Evolutionary conservation across 2,888 invertebrate species (phyloP).

Genomic region (Cyclophora albipunctata): DNA sequence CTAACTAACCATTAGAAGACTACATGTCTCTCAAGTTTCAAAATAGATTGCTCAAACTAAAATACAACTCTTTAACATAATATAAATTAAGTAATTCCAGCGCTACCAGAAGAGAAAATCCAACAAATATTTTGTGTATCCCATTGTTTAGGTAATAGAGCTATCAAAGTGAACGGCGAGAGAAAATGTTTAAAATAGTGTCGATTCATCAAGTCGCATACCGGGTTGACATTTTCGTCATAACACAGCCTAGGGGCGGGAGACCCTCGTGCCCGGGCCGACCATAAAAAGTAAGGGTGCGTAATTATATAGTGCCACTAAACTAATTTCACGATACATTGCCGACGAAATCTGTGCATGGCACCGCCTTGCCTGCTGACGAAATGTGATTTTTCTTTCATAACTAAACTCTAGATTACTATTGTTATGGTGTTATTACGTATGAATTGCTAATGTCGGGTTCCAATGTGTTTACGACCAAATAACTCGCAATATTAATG

Average conservation of each 20-base stretch:
- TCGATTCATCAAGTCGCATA: conserved; percentile 72
- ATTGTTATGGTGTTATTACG: conserved; percentile 65
- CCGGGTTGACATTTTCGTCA: conserved; percentile 72
- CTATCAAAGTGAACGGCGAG: conserved; percentile 29
- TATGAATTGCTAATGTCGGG: conserved; percentile 65
- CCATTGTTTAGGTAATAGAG: conserved; percentile 21
- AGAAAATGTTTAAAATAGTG: conserved; percentile 64
- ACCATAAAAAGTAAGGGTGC: conserved; percentile 68
- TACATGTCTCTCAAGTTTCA: too few relatives aligned
- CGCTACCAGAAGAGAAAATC: not conserved
- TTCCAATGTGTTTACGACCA: conserved; percentile 33
- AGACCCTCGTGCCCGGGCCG: conserved; percentile 40
- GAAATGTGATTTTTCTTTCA: conserved; percentile 67
- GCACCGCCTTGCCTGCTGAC: conserved; percentile 62
- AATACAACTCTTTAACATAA: too few relatives aligned
- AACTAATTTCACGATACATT: conserved; percentile 76
- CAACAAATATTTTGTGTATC: not conserved
- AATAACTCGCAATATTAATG: conserved; percentile 46
- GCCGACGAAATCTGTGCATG: conserved; percentile 73
- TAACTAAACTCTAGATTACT: conserved; percentile 63
- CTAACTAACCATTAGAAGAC: too few relatives aligned
- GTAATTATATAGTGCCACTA: conserved; percentile 75
- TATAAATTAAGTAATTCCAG: too few relatives aligned
- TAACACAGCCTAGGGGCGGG: conserved; percentile 49
- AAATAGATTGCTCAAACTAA: too few relatives aligned